A percentile compares a stretch with the other conserved stretches of the same genome.
Conservation (phyloP, 2,113 vertebrate genomes). For the Nycticebus coucang region DNA sequence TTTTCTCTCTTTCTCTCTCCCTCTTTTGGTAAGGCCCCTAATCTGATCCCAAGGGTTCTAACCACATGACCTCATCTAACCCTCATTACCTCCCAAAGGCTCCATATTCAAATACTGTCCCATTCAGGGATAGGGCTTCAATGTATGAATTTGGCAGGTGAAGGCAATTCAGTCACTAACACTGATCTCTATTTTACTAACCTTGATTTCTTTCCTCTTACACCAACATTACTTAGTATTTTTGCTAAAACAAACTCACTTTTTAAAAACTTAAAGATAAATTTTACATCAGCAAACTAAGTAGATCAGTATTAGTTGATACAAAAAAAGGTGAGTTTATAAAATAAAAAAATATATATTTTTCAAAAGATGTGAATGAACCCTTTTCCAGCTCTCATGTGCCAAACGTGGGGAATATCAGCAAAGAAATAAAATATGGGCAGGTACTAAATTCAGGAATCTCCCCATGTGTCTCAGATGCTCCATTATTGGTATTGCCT, state of each 20-base stretch:
- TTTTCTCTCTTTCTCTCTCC: not conserved
- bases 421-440: not conserved
- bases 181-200: not conserved
- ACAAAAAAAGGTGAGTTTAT: not conserved
- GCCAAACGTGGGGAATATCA: not conserved
- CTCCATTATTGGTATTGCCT: not conserved
- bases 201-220: not conserved
- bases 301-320: not conserved
- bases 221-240: not conserved
- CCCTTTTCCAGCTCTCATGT: not conserved
- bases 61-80: not conserved
- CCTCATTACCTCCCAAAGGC: not conserved
- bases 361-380: too few relatives aligned
- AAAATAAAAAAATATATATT: not conserved
- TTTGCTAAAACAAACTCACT: not conserved
- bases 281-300: not conserved
- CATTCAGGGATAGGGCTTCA: not conserved
- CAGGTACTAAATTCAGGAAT: not conserved
- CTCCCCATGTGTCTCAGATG: not conserved
- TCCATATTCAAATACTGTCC: not conserved
- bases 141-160: too few relatives aligned
- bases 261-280: not conserved
- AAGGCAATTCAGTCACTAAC: not conserved
- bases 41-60: too few relatives aligned
- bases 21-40: not conserved